A percentile compares a stretch with the other conserved stretches of the same genome.
Conservation (phyloP, 23 tunicate genomes). For the Pegea sp. region DNA sequence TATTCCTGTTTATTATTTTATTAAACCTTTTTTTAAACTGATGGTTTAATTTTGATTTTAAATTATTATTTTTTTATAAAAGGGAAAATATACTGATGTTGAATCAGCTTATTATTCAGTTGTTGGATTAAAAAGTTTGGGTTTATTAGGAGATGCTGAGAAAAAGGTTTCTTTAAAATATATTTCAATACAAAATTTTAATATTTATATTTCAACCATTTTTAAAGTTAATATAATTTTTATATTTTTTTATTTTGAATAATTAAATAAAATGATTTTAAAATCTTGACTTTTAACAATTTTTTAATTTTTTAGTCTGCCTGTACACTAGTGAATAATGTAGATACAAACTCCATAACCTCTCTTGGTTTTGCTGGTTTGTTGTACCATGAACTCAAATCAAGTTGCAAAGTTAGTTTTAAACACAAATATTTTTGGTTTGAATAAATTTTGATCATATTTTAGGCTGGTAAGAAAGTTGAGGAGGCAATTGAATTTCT, state of each 20-base stretch:
- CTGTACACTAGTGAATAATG: constrained; percentile 29
- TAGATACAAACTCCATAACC: constrained; percentile 26
- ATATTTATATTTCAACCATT: not conserved
- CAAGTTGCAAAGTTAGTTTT: constrained; percentile 50
- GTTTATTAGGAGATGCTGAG: constrained; percentile 31
- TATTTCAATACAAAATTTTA: not conserved
- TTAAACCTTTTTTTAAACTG: too few relatives aligned
- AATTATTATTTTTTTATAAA: too few relatives aligned
- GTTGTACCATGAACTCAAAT: constrained; percentile 6
- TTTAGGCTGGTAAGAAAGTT: not conserved
- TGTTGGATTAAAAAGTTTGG: constrained; percentile 20
- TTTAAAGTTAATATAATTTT: not conserved
- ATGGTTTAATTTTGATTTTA: too few relatives aligned
- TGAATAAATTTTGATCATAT: not conserved
- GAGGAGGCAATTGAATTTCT: constrained; percentile 34
- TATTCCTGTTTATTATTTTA: too few relatives aligned
- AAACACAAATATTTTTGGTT: not conserved
- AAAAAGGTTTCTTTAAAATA: constrained; percentile 8
- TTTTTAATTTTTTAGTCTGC: too few relatives aligned
- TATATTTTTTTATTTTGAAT: constrained; percentile 8
- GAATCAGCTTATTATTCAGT: constrained; percentile 39
- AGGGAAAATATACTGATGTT: constrained; percentile 35
- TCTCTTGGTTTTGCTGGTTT: constrained; percentile 29
- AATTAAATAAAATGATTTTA: too few relatives aligned
- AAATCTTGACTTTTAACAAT: too few relatives aligned